These are phyloP conservation scores for Lichenostomus cassidix DNA, from an alignment of 2,113 vertebrate genomes.

Conservation along the genomic window DNA sequence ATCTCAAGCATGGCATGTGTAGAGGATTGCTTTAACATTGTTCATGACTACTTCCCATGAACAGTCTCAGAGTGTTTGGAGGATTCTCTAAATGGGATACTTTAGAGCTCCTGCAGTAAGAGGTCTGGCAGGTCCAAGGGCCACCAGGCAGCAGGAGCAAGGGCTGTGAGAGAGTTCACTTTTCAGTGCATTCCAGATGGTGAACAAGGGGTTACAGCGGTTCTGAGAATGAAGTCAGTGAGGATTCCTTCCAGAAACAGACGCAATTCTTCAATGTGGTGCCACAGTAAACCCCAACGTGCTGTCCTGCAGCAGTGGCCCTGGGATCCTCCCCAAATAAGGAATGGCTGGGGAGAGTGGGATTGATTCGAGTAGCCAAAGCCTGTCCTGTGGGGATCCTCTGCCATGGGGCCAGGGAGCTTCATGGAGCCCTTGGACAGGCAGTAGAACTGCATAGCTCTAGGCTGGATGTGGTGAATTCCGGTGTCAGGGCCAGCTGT, in stretches of 20 bases:
- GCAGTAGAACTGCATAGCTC: accelerated
- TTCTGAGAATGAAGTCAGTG: accelerated
- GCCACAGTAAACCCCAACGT: accelerated
- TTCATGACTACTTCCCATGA: accelerated
- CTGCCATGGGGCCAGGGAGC: accelerated
- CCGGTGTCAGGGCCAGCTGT: not conserved
- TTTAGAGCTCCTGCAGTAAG: not conserved
- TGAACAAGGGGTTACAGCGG: not conserved
- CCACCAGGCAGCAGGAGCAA: not conserved
- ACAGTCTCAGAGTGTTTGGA: not conserved
- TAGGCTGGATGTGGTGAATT: accelerated
- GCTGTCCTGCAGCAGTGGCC: not conserved
- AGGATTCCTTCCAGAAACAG: not conserved
- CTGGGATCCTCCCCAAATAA: too few relatives aligned
- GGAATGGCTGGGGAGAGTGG: accelerated
- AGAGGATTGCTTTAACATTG: not conserved
- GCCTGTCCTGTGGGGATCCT: accelerated
- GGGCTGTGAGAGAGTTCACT: not conserved
- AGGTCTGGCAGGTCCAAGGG: not conserved
- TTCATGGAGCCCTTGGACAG: not conserved
- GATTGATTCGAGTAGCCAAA: accelerated
- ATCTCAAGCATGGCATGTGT: accelerated
- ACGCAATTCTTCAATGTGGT: accelerated
- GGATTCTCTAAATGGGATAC: too few relatives aligned
- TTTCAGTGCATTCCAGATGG: accelerated